These are phyloP conservation scores for Lampris megalopsis DNA, from an alignment of 2,113 vertebrate genomes.

Conservation along the genomic window DNA sequence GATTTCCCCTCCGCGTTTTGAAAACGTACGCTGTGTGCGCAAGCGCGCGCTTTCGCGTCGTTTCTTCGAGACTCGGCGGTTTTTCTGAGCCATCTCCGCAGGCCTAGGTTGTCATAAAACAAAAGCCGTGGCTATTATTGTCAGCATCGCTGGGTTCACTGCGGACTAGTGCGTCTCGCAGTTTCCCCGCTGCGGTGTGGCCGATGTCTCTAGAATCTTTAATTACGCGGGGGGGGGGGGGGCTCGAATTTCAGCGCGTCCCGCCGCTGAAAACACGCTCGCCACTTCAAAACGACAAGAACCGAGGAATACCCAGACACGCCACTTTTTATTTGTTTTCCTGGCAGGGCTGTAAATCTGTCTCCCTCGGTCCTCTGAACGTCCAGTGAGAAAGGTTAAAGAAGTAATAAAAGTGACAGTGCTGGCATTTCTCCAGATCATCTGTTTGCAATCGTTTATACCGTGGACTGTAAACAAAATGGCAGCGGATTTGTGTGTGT, in stretches of 20 bases:
- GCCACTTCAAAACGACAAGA: not conserved
- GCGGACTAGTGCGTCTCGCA: not conserved
- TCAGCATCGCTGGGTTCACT: not conserved
- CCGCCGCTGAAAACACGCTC: constrained; percentile 1
- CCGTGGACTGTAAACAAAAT: constrained; percentile 14
- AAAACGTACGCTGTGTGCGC: too few relatives aligned
- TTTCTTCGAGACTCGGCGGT: not conserved
- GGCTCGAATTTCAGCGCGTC: not conserved
- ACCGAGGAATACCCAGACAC: not conserved
- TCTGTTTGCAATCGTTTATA: constrained; percentile 13
- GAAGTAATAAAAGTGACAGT: constrained; percentile 48
- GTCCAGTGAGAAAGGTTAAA: constrained; percentile 44
- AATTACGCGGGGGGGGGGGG: not conserved
- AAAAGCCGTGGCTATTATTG: not conserved
- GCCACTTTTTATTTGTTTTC: constrained; percentile 29
- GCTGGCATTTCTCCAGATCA: constrained; percentile 42
- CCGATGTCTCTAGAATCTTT: constrained; percentile 10
- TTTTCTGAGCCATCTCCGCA: not conserved
- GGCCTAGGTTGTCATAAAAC: not conserved
- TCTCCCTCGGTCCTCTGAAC: constrained; percentile 8
- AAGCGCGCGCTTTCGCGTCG: not conserved
- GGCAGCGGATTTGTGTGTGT: not conserved
- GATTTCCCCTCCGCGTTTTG: too few relatives aligned
- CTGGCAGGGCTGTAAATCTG: constrained; percentile 24
- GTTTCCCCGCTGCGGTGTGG: not conserved